Base-by-base conservation (phyloP, 2,797 vertebrate genomes). In the Botia almorhae region DNA sequence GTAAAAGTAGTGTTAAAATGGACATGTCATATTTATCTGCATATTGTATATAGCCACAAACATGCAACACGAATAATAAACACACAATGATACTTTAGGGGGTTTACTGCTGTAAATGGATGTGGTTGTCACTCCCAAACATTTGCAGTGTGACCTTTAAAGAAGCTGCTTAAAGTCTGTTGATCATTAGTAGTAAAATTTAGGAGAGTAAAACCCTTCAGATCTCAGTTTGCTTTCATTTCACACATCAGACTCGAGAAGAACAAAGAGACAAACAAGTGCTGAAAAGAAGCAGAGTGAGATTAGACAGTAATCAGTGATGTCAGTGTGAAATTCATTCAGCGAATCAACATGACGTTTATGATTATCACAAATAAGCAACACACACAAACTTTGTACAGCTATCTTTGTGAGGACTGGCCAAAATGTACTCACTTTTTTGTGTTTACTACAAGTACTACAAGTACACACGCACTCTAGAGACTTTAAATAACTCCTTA, bases 291-390 rank as follows among this genome's bases (percentile, higher is more conserved):
- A 33, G 48, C 39, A 72, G 79, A 85, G n/a, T 81, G 82, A 51
- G 80, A 70, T 83, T 74, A 80, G 81, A 69, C 63, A 50, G 88
- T 86, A 88, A 85, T 81, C 86, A 82, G 43, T 46, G 48, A n/a
- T 56, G 43, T 51, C 82, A 82, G 81, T 53, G 83, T 73, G 69
- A 91, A 89, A 92, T 91, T 91, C 86, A 87, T 87, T 87, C 86
- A 79, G 78, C 83, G 88, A 88, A 90, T 87, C 87, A 88, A 90
- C 85, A 84, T 87, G 26, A 74, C 76, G 84, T 82, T 58, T 55
- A 80, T 81, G 81, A 89, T 86, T 81, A 81, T 83, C 50, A 58
- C 5, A 55, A 17, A 46, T 46, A 8, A 46, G 43, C 8, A 46
- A 46, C 43, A 46, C 43, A 46, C 33, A 29, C 53, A 46, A 0